Percentiles rank a stretch among this genome's conserved stretches.
phyloP scores from a whole-genome alignment of 1,140 invertebrate genomes.

The Polypedilum vanderplanki region DNA sequence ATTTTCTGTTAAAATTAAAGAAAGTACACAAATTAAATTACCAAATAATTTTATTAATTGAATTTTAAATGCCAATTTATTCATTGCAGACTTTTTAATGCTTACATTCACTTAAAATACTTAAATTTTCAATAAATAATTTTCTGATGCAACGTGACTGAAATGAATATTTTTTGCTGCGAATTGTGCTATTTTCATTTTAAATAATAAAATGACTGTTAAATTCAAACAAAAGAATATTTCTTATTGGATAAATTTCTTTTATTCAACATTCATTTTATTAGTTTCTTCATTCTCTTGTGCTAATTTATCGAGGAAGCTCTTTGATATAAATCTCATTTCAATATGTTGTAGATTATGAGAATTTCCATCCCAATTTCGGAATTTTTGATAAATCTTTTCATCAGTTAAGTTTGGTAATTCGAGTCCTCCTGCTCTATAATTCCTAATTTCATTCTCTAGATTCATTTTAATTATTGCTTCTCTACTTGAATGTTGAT shows the following conservation, averaged over 20 bases:
- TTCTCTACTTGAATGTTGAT: slow-evolving; percentile 66
- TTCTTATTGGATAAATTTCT: not conserved
- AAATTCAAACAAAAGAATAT: not conserved
- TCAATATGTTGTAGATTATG: slow-evolving; percentile 41
- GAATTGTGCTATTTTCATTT: no score
- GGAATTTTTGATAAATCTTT: slow-evolving; percentile 37
- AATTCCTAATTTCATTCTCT: slow-evolving; percentile 61
- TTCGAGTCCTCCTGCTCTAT: slow-evolving; percentile 59
- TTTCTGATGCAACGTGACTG: no score
- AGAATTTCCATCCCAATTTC: slow-evolving; percentile 42
- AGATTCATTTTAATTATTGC: slow-evolving; percentile 65
- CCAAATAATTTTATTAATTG: not conserved
- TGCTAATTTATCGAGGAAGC: not conserved
- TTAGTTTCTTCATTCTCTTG: not conserved
- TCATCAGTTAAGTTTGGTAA: slow-evolving; percentile 42
- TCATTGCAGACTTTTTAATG: not conserved
- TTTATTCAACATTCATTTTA: slow-evolving; percentile 9
- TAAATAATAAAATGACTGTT: no score
- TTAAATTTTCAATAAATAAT: no score
- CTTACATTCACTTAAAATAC: no score
- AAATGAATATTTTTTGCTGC: no score
- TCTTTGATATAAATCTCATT: slow-evolving; percentile 35
- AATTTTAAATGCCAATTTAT: not conserved
- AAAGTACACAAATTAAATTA: not conserved
- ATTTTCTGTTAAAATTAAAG: not conserved